Percentiles rank a stretch among this genome's conserved stretches.
Evolutionary conservation across 1,140 invertebrate species (phyloP).

Genomic region (Drosophila funebris): DNA sequence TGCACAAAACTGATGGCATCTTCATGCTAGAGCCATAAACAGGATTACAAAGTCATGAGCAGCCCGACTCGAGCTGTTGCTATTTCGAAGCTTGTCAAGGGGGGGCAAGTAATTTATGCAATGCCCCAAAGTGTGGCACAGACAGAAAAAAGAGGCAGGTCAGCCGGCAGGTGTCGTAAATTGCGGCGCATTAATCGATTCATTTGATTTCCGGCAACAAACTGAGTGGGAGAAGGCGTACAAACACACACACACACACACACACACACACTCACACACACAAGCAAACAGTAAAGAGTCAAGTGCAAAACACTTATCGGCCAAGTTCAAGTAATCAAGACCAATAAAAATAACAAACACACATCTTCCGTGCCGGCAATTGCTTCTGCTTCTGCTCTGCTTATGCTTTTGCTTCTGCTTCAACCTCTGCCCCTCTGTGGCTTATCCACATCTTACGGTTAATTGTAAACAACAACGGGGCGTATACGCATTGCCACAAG

Average conservation of each 20-base stretch:
- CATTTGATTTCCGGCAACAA: slow-evolving; percentile 25
- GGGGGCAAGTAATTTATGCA: slow-evolving; percentile 8
- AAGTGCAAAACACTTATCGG: slow-evolving; percentile 14
- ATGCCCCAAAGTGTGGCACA: slow-evolving; percentile 24
- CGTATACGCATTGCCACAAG: slow-evolving; percentile 44
- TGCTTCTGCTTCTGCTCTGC: neutral
- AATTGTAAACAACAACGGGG: slow-evolving; percentile 30
- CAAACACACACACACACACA: neutral
- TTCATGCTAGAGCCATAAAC: slow-evolving; percentile 1
- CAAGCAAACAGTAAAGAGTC: slow-evolving; percentile 1
- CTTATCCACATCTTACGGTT: slow-evolving; percentile 1
- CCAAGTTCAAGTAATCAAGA: slow-evolving; percentile 59
- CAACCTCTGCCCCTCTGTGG: neutral
- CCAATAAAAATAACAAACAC: slow-evolving; percentile 69
- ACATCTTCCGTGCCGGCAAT: slow-evolving; percentile 33
- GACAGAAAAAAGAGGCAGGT: neutral
- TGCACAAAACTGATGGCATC: slow-evolving; percentile 19
- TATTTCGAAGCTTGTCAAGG: neutral
- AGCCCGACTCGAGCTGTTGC: neutral
- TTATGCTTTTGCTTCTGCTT: no score
- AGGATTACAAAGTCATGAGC: slow-evolving; percentile 26
- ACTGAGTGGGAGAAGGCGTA: no score
- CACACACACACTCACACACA: neutral
- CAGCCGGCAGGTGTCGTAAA: slow-evolving; percentile 31
- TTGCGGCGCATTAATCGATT: slow-evolving; percentile 38